Base-by-base conservation (phyloP, 1,140 invertebrate genomes). In the Steinernema feltiae region DNA sequence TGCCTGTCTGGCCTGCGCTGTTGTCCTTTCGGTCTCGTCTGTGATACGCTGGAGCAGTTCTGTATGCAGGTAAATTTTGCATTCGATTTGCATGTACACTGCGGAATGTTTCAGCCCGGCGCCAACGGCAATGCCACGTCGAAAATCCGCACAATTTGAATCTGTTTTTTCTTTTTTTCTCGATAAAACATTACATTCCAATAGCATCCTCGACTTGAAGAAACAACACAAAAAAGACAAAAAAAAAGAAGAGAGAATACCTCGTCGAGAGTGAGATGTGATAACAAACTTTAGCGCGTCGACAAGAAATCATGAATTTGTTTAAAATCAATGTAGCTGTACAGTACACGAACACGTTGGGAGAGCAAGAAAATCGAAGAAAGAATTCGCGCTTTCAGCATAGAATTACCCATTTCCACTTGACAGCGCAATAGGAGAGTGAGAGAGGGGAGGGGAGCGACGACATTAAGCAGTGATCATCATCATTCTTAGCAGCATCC, bases 251-350 rank as follows among this genome's bases (percentile, higher is more conserved):
- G 24, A 63, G 3, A 3, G 53, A 27, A 63, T 63, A 63, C 53
- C 53, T 63, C 53, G 53, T 63, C 53, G 53, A 63, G 53, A 63
- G 12, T 63, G 53, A 63, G 53, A 63, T 63, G 53, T n/a, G 15
- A 63, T n/a, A 15, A 63, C 15, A 63, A 21, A 63, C 3, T 63
- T 63, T 63, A 17, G 12, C 24, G 53, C 53, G 12, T 63, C 53
- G 53, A 63, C 53, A 63, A 63, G 53, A 41, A 41, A 7, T 41
- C 7, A 63, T 15, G 24, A 63, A n/a, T 17, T 27, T 17, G 7
- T 15, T 63, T 63, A 63, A 27, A 63, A 12, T 15, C 53, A 63
- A n/a, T n/a, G 53, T 63, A 63, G 53, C 53, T 63, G 53, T 63
- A 63, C 53, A 63, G 24, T 15, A 63, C 15, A 63, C n/a, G n/a